Conservation (phyloP, 2,888 invertebrate genomes). For the Oegoconia quadripuncta region DNA sequence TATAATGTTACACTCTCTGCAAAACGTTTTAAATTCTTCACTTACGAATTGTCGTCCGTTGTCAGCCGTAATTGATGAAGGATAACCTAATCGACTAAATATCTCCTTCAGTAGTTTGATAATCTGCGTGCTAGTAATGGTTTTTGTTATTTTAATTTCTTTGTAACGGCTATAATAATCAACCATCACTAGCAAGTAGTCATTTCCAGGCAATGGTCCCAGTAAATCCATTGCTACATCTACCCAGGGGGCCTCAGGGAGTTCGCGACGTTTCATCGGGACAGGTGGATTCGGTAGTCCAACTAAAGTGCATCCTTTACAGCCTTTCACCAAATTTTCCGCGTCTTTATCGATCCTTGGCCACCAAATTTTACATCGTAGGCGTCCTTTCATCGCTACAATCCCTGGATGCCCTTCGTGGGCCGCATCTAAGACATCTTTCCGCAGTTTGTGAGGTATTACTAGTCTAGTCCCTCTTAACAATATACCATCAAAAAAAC, state of each 20-base stretch:
- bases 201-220: conserved; percentile 22
- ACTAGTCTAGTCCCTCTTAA: conserved; percentile 4
- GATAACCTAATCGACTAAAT: no score
- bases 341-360: conserved; percentile 20
- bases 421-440: background rate
- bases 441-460: background rate
- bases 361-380: conserved; percentile 27
- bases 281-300: conserved; percentile 14
- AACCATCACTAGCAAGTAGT: conserved; percentile 21
- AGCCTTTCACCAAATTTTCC: conserved; percentile 17
- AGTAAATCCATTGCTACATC: conserved; percentile 23
- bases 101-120: conserved; percentile 23
- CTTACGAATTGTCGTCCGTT: conserved; percentile 26
- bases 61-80: conserved; percentile 22
- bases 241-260: conserved; percentile 17
- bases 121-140: conserved; percentile 15
- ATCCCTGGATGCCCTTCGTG: background rate
- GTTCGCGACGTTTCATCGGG: conserved; percentile 17
- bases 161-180: conserved; percentile 27
- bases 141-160: conserved; percentile 19
- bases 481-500: conserved; percentile 1
- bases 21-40: conserved; percentile 23
- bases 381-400: no score
- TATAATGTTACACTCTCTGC: conserved; percentile 19
- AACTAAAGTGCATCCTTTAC: conserved; percentile 22